Conservation (phyloP, 2,888 invertebrate genomes). For the Baronia brevicornis region DNA sequence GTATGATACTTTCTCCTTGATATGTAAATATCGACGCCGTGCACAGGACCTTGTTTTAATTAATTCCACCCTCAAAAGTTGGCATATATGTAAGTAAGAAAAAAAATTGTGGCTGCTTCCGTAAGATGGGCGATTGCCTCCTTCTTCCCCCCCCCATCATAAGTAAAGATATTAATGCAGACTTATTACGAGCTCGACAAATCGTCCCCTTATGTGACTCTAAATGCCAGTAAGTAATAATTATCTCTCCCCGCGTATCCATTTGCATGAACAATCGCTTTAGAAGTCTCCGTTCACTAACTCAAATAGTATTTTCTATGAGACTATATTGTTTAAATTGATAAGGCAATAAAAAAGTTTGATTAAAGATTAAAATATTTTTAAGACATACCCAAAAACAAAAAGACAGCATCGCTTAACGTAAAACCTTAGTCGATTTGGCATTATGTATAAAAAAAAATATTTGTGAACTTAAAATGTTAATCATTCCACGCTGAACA, state of each 20-base stretch:
- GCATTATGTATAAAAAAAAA: no score
- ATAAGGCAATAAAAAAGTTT: conserved; percentile 2
- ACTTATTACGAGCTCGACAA: conserved; percentile 18
- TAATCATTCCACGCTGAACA: no score
- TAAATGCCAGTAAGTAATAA: conserved; percentile 12
- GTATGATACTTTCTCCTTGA: no score
- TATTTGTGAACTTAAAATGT: no score
- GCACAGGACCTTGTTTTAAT: no score
- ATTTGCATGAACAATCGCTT: conserved; percentile 26
- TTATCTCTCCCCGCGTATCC: conserved; percentile 15
- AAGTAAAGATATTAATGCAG: conserved; percentile 9
- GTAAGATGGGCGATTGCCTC: conserved; percentile 13
- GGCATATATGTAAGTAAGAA: no score
- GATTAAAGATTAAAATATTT: conserved; percentile 19
- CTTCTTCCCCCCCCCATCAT: conserved; percentile 5
- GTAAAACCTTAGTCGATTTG: no score
- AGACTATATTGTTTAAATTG: conserved; percentile 13
- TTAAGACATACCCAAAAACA: no score
- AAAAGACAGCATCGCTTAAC: no score
- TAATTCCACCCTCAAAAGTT: no score
- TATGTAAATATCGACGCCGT: no score
- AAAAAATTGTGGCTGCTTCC: conserved; percentile 11
- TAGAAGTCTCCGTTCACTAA: conserved; percentile 18
- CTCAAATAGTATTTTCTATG: conserved; percentile 7
- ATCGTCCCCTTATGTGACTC: conserved; percentile 12